Evolutionary conservation across 1,140 invertebrate genomes (phyloP).

Genomic region (Drosophila ogumai): DNA sequence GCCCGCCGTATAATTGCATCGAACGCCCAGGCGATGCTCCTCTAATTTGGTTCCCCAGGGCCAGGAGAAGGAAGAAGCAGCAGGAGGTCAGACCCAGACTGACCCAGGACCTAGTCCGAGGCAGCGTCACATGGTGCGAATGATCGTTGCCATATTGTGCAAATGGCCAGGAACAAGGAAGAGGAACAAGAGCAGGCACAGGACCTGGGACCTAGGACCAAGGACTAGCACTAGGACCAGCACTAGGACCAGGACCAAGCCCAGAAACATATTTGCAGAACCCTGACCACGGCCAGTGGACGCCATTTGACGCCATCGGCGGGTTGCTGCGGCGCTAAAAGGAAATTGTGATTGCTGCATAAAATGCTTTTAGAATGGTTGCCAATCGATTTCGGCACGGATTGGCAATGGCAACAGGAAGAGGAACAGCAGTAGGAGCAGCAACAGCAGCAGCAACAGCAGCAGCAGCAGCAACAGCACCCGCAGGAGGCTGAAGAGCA

Average conservation of each 20-base stretch:
- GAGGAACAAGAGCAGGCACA: neutral
- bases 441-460: neutral
- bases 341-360: slow-evolving; percentile 81
- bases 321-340: slow-evolving; percentile 66
- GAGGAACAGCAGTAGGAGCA: slow-evolving; percentile 9
- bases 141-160: slow-evolving; percentile 77
- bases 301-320: slow-evolving; percentile 50
- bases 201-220: neutral
- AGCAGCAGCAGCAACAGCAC: neutral
- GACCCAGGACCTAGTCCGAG: neutral
- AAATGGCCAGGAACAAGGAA: slow-evolving; percentile 58
- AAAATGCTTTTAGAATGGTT: slow-evolving; percentile 82
- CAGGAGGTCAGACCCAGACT: slow-evolving; percentile 53
- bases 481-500: slow-evolving; percentile 21
- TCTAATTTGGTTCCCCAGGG: slow-evolving; percentile 15
- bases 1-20: slow-evolving; percentile 74
- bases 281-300: slow-evolving; percentile 21
- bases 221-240: neutral
- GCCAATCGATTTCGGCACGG: slow-evolving; percentile 78
- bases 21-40: slow-evolving; percentile 49
- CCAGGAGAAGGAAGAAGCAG: slow-evolving; percentile 24
- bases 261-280: too few species aligned
- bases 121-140: slow-evolving; percentile 72
- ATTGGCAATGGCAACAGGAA: slow-evolving; percentile 55
- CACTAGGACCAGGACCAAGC: neutral